phyloP scores from a whole-genome alignment of 2,797 vertebrate species.

The Parauchenoglanis ngamensis region DNA sequence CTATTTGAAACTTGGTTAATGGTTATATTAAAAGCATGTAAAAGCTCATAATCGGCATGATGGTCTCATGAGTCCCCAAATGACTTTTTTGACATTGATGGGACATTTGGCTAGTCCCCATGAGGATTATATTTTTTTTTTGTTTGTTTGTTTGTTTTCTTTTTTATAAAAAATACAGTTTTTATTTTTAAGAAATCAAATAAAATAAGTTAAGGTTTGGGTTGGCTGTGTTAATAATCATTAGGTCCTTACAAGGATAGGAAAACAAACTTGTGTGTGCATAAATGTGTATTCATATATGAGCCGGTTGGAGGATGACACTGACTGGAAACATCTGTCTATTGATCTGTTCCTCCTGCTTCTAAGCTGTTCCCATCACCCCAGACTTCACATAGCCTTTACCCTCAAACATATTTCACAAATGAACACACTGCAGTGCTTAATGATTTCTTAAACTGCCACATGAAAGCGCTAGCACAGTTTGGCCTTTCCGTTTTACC shows the following conservation, averaged over 20 bases:
- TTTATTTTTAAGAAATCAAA: not conserved
- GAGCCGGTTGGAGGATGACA: constrained; percentile 6
- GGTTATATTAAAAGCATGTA: not conserved
- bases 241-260: not conserved
- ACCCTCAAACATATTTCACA: constrained; percentile 26
- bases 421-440: constrained; percentile 18
- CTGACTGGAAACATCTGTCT: constrained; percentile 50
- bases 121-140: not conserved
- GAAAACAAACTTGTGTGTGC: not conserved
- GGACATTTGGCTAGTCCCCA: not conserved
- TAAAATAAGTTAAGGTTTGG: not conserved
- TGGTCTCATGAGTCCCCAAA: not conserved
- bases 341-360: constrained; percentile 41
- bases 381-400: constrained; percentile 22
- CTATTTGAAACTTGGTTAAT: constrained; percentile 7
- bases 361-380: constrained; percentile 41
- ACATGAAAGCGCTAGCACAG: constrained; percentile 7
- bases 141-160: not conserved
- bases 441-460: constrained; percentile 30
- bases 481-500: constrained; percentile 15
- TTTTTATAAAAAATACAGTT: not conserved
- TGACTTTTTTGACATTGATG: not conserved
- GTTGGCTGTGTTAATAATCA: not conserved
- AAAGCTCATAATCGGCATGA: not conserved
- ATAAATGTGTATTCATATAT: not conserved